Base-by-base conservation (phyloP, 2,888 invertebrate genomes). In the Dromius quadrimaculatus region DNA sequence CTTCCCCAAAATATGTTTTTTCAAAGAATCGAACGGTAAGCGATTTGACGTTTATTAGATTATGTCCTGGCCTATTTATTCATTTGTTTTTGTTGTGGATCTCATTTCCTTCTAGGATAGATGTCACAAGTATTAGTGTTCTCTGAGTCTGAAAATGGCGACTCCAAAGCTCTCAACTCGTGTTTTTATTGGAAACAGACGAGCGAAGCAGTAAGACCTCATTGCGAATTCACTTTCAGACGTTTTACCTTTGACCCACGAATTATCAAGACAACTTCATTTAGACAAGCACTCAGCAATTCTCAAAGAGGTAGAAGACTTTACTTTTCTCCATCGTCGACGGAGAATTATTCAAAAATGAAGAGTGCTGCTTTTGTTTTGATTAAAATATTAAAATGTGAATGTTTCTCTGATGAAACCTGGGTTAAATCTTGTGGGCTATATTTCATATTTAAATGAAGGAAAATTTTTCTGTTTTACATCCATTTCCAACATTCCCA, bases 391-490 rank as follows among this genome's bases (percentile, higher is more conserved):
- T 1, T 34, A 9, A 28, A 13, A 4, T 36, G 47, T 47, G 20
- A 57, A 59, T 19, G n/a, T 34, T 6, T n/a, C n/a, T 32, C 15
- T 34, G 36, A 59, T 20, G 38, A 34, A 20, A 34, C 20, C 22
- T 41, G 36, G 34, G 13, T 13, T n/a, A 28, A 19, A 11, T 59
- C 34, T 36, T 34, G 11, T 23, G 6, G 59, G 19, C 36, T 41
- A 62, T 62, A 62, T 62, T 62, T 43, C 28, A 62, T 23, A 62
- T 62, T 64, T 28, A 64, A 47, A 47, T 34, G 11, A 9, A 5
- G 19, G 45, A 28, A 64, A 47, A 47, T 50, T 50, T 64, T 34
- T 64, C 47, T 64, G 22, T 64, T 64, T 64, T 34, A 64, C 64
- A 50, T 50, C 22, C 47, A 64, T 47, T 64, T 64, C 57, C 57